These are phyloP conservation scores for Fringilla coelebs DNA, from an alignment of 2,797 vertebrate species.

Conservation along the genomic window DNA sequence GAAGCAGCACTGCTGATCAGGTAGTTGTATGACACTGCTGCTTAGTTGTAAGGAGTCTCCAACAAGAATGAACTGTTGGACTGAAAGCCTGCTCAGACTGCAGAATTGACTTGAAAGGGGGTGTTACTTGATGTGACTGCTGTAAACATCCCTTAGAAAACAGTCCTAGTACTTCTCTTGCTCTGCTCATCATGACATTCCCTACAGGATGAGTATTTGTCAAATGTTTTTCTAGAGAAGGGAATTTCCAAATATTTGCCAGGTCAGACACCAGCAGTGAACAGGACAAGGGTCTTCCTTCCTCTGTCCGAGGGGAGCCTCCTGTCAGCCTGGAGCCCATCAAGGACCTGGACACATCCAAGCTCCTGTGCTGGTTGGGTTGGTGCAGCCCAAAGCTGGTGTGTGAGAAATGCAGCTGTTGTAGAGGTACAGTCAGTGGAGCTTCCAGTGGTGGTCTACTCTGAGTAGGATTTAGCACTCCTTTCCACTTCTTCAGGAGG, in stretches of 20 bases:
- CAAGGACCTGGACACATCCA: neutral
- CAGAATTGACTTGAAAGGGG: neutral
- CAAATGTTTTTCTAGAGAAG: neutral
- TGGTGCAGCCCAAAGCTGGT: neutral
- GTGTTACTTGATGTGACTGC: neutral
- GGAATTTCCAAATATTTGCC: neutral
- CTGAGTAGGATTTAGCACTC: neutral
- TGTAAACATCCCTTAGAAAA: neutral
- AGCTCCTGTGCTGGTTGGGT: neutral
- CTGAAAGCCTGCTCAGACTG: neutral
- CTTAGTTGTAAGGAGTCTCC: neutral
- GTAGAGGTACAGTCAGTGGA: rapidly evolving
- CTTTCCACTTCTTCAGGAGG: neutral
- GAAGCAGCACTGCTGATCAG: neutral
- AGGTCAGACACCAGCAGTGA: neutral
- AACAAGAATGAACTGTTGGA: neutral
- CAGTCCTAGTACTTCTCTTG: neutral
- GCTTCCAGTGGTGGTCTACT: rapidly evolving
- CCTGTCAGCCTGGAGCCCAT: neutral
- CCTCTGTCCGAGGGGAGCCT: rapidly evolving
- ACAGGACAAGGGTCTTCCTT: rapidly evolving
- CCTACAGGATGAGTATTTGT: neutral
- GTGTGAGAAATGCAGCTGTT: neutral
- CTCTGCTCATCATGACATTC: neutral
- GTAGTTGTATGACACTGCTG: neutral